A percentile compares a stretch with the other conserved stretches of the same genome.
These are phyloP conservation scores for Synanthedon vespiformis DNA, from an alignment of 2,888 invertebrate species.

Conservation along the genomic window DNA sequence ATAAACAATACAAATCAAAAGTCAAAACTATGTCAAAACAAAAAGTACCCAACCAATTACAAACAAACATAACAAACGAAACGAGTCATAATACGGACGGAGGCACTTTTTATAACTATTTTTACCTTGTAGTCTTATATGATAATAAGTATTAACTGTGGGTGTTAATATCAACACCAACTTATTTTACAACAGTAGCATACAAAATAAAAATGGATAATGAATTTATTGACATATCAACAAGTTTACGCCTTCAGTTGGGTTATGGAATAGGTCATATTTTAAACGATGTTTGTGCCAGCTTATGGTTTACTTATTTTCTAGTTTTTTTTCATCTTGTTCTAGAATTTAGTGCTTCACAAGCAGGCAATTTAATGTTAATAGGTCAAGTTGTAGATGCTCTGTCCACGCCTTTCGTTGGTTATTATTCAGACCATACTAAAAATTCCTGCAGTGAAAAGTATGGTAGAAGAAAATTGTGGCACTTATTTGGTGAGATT, in stretches of 20 bases:
- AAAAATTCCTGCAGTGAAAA: slow-evolving; percentile 74
- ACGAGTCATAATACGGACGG: too few relatives aligned
- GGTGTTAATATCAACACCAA: too few relatives aligned
- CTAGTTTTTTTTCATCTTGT: slow-evolving; percentile 82
- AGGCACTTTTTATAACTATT: too few relatives aligned
- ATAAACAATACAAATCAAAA: too few relatives aligned
- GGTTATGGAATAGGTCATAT: slow-evolving; percentile 87
- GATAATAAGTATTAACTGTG: too few relatives aligned
- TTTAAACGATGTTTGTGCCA: slow-evolving; percentile 91
- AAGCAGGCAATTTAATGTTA: slow-evolving; percentile 76
- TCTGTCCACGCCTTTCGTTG: slow-evolving; percentile 88
- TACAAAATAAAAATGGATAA: slow-evolving; percentile 41
- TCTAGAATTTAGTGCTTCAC: slow-evolving; percentile 65
- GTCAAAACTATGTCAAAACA: too few relatives aligned
- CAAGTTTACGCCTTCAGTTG: slow-evolving; percentile 53
- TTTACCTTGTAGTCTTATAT: too few relatives aligned
- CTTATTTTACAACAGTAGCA: too few relatives aligned
- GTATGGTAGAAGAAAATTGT: slow-evolving; percentile 87
- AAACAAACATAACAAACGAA: too few relatives aligned
- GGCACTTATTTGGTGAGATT: slow-evolving; percentile 87
- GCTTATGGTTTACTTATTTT: slow-evolving; percentile 94
- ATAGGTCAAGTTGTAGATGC: slow-evolving; percentile 90
- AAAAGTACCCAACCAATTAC: too few relatives aligned
- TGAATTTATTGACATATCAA: slow-evolving; percentile 56
- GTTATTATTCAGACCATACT: slow-evolving; percentile 83